Conservation (phyloP, 2,113 vertebrate species). For the Nicator chloris region DNA sequence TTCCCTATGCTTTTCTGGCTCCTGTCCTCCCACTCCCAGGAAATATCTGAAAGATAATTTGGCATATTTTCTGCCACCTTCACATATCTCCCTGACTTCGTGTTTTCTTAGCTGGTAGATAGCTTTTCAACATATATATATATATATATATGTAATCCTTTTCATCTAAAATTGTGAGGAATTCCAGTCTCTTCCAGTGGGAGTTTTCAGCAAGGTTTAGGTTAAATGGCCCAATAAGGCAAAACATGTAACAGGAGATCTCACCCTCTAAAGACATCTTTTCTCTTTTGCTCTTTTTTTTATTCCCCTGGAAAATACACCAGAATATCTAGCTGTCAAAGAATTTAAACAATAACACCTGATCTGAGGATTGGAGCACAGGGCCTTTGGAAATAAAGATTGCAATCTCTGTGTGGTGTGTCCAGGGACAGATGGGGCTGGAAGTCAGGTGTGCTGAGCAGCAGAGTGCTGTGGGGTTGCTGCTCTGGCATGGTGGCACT, state of each 20-base stretch:
- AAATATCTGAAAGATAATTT: conserved; percentile 58
- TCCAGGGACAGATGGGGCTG: background rate
- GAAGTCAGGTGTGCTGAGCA: background rate
- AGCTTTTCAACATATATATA: conserved; percentile 43
- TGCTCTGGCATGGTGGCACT: background rate
- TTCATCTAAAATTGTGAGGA: conserved; percentile 60
- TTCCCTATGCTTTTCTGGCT: background rate
- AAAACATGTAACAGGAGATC: conserved; percentile 43
- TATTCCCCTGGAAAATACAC: background rate
- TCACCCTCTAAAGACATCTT: conserved; percentile 3
- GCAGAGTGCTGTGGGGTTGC: background rate
- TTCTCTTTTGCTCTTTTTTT: background rate
- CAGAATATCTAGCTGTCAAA: conserved; percentile 49
- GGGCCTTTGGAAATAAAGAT: background rate
- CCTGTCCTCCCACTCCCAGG: conserved; percentile 26
- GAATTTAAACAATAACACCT: conserved; percentile 44
- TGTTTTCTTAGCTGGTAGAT: conserved; percentile 69
- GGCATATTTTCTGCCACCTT: conserved; percentile 53
- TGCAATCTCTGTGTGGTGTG: background rate
- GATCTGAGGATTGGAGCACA: background rate
- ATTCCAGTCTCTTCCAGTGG: conserved; percentile 64
- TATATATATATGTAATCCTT: conserved; percentile 13
- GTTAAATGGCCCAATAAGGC: conserved; percentile 62
- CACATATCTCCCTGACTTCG: conserved; percentile 35
- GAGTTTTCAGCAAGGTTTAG: conserved; percentile 69